phyloP scores from a whole-genome alignment of 2,113 vertebrate genomes.

The Scopus umbretta region DNA sequence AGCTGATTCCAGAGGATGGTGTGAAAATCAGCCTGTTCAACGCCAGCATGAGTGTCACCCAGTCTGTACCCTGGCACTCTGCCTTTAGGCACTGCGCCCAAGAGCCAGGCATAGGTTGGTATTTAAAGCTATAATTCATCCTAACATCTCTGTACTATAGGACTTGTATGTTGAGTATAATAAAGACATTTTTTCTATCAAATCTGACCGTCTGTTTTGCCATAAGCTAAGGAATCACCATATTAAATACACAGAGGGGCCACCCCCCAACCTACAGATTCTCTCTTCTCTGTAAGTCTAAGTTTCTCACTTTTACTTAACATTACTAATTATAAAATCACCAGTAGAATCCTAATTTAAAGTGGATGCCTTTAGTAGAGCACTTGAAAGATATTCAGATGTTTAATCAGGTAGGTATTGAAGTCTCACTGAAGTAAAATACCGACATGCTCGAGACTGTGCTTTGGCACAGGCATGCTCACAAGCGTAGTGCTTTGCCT shows the following conservation, averaged over 20 bases:
- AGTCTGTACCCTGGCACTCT: constrained; percentile 32
- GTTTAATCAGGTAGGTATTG: not conserved
- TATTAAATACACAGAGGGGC: not conserved
- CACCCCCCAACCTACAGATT: not conserved
- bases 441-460: not conserved
- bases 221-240: not conserved
- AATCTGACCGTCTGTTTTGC: not conserved
- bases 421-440: not conserved
- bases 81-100: not conserved
- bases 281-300: not conserved
- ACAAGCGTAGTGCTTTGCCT: not conserved
- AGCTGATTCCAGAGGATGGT: constrained; percentile 16
- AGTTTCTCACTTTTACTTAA: not conserved
- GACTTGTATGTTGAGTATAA: not conserved
- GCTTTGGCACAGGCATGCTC: not conserved
- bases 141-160: not conserved
- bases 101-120: not conserved
- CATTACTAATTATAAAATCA: not conserved
- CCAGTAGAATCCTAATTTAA: not conserved
- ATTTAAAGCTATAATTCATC: constrained; percentile 36
- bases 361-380: not conserved
- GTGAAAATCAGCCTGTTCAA: constrained; percentile 32
- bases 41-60: not conserved
- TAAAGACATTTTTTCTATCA: not conserved
- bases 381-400: not conserved